Base-by-base conservation (phyloP, 1,140 invertebrate genomes). In the Triops cancriformis region DNA sequence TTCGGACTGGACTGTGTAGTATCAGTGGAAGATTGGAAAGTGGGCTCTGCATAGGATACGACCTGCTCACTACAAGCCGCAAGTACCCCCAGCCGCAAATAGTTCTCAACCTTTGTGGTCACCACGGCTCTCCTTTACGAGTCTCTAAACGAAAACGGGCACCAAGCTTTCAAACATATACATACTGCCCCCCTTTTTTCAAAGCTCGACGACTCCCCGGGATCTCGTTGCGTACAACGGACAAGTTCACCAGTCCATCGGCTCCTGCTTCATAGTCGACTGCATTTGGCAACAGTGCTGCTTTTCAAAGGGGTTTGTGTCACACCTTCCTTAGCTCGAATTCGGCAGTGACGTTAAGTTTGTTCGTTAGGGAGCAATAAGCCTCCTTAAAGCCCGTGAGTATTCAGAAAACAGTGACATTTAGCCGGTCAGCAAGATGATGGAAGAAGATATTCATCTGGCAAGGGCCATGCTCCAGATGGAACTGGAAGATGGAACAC, bases 371-470 rank as follows among this genome's bases (percentile, higher is more conserved):
- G 10, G 51, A 4, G 7, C 4, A 64, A 64, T 23, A 64, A 23
- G 51, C 51, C 14, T 3, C 23, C 23, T 23, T 18, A 1, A n/a
- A 64, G 23, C 51, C 51, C 14, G 51, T 64, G 51, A 64, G 0
- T 64, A 14, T 64, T 64, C 10, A 23, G 14, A 64, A 6, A 64
- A n/a, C 51, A 64, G 51, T 64, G 51, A 64, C 14, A 23, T 23
- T 64, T 64, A 64, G 18, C 7, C 51, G 11, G 23, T 23, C 14
- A 64, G 11, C 51, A 79, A 77, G 37, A 82, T 82, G 81, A 81
- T 81, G 76, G 81, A 82, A 80, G 80, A 81, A 42, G 81, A 81
- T 72, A 79, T 82, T 77, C 79, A 81, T 41, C 72, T 82, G 80
- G 81, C 81, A 18, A 80, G 81, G 51, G 80, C 79, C 31, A 77